These are phyloP conservation scores for Dolichopus griseipennis DNA, from an alignment of 2,888 invertebrate genomes.

Conservation along the genomic window DNA sequence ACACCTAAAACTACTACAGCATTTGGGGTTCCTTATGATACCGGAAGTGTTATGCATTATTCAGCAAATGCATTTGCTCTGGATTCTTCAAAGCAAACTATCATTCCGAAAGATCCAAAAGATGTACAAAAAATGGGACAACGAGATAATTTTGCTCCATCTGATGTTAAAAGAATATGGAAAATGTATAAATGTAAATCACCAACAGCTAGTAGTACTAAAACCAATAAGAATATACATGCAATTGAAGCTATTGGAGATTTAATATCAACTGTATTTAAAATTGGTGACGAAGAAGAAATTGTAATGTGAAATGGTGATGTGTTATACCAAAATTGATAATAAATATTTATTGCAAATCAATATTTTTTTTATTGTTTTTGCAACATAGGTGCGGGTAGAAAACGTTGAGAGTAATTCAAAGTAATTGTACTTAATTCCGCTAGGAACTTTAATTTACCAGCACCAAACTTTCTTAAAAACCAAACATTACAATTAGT, in stretches of 20 bases:
- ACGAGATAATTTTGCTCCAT: constrained; percentile 56
- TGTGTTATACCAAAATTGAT: too few relatives aligned
- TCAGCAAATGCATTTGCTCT: constrained; percentile 35
- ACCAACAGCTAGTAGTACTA: constrained; percentile 8
- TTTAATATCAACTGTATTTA: background rate
- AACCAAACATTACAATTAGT: too few relatives aligned
- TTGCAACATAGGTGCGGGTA: too few relatives aligned
- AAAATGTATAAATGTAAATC: constrained; percentile 57
- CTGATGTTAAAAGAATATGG: constrained; percentile 59
- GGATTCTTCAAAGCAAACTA: constrained; percentile 31
- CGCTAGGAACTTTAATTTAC: too few relatives aligned
- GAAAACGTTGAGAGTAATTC: too few relatives aligned
- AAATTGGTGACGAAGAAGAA: constrained; percentile 7
- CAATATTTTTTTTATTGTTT: too few relatives aligned
- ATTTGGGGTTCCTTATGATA: constrained; percentile 32
- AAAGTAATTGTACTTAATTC: too few relatives aligned
- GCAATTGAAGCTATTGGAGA: background rate
- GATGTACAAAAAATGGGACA: constrained; percentile 51
- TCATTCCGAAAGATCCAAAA: constrained; percentile 18
- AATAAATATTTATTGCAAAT: too few relatives aligned
- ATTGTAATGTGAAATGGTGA: background rate
- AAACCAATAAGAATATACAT: background rate
- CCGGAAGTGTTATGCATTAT: constrained; percentile 36
- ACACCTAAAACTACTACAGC: constrained; percentile 40
- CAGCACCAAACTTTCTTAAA: too few relatives aligned